A percentile compares a stretch with the other conserved stretches of the same genome.
Evolutionary conservation across 2,888 invertebrate genomes (phyloP).

Genomic region (Pheosia gnoma): DNA sequence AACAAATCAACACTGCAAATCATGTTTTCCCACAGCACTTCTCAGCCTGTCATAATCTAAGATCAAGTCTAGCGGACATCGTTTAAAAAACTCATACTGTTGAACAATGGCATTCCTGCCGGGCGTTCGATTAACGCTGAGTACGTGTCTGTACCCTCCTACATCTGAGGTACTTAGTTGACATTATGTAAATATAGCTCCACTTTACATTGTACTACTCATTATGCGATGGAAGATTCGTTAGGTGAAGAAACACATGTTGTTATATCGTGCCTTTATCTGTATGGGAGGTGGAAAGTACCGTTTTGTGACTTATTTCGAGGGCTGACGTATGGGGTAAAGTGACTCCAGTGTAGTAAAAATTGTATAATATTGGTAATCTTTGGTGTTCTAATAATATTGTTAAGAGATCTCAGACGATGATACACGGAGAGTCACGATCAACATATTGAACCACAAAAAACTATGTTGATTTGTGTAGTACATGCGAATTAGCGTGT

Average conservation of each 20-base stretch:
- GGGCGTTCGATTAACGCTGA: constrained; percentile 74
- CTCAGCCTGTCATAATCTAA: constrained; percentile 41
- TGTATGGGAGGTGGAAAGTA: constrained; percentile 56
- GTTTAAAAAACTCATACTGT: constrained; percentile 69
- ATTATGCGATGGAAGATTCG: constrained; percentile 81
- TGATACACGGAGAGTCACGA: no score
- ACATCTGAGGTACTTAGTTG: constrained; percentile 78
- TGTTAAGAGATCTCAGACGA: no score
- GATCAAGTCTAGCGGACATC: constrained; percentile 62
- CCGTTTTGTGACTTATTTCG: neutral
- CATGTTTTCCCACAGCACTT: constrained; percentile 5
- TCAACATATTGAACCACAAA: no score
- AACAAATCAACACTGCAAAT: constrained; percentile 22
- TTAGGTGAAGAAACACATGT: constrained; percentile 84
- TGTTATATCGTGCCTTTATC: constrained; percentile 71
- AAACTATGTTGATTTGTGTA: no score
- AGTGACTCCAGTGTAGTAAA: no score
- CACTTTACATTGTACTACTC: constrained; percentile 82
- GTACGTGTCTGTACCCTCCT: constrained; percentile 48
- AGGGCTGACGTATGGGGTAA: no score
- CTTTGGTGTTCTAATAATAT: no score
- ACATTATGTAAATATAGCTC: constrained; percentile 82
- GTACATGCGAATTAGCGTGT: no score
- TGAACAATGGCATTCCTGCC: constrained; percentile 78
- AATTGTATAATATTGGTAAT: no score